Evolutionary conservation across 2,113 vertebrate genomes (phyloP), one percentile per base, ranked within the genome.

Genomic region (Miniopterus natalensis): DNA sequence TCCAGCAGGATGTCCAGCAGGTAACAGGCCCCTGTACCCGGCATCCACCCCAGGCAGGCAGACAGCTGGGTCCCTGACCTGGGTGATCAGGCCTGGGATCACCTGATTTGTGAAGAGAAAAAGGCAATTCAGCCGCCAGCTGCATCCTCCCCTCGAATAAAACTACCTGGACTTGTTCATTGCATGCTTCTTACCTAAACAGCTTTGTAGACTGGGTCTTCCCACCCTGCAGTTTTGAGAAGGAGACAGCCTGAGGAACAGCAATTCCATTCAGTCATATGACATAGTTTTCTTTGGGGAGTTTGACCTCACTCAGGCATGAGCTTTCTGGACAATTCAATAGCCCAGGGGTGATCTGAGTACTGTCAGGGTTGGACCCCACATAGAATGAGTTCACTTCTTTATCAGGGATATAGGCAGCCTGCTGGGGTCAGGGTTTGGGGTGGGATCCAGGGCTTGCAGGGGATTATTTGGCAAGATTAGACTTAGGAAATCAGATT

Each of bases 1-100:
- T 99, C 97, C 99, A 99, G 97, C 99, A 99, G 96, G 99, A 99
- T 2, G 99, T 99, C 53, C 99, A 99, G 91, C 99, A 99, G 99
- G 99, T 99, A 98, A 98, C 4, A 8, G 45, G 27, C 66, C n/a
- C 53, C 2, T 0, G 0, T 0, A 0, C 13, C 7, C 4, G 0
- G 27, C 31, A 10, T 27, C n/a, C 42, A 0, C 6, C 49, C 36
- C 42, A 29, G 11, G 8, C n/a, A 13, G 9, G 29, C 61, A 42
- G 59, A n/a, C 1, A 2, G 10, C 42, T 45, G 5, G 25, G 68
- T 15, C n/a, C 70, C 51, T 36, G 63, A 61, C n/a, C 36, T 31
- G 27, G 20, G 36, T 53, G 13, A 27, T 29, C 63, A 84, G 88
- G 47, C 61, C 45, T 80, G 25, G n/a, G 12, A 6, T 47, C 20